Conservation (phyloP, 2,113 vertebrate species). For the Paracanthobrama guichenoti region DNA sequence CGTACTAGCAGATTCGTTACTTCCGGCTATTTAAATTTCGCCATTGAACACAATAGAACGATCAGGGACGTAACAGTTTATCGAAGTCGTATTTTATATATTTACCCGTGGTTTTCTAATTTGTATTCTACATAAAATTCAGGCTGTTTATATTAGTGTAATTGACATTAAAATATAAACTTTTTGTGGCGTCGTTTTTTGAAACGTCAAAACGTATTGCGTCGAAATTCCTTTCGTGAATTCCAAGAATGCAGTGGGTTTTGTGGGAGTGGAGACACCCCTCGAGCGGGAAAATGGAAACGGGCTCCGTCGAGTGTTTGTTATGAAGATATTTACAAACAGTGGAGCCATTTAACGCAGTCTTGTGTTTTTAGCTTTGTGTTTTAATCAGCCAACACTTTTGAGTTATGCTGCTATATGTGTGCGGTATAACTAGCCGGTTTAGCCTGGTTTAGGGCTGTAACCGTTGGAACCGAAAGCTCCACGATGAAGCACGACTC, state of each 20-base stretch:
- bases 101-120: too few species aligned
- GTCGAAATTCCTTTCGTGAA: neutral
- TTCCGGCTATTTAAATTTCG: constrained; percentile 25
- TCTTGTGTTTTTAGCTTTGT: neutral
- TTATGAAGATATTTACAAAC: constrained; percentile 14
- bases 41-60: neutral
- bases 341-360: neutral
- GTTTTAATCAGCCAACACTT: neutral
- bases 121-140: neutral
- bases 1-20: constrained; percentile 59
- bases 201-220: neutral
- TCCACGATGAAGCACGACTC: constrained; percentile 42
- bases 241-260: neutral
- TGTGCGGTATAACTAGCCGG: neutral
- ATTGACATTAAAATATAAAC: too few species aligned
- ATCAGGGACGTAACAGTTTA: too few species aligned
- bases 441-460: neutral
- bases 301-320: neutral
- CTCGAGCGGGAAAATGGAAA: constrained; percentile 63
- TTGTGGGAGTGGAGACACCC: constrained; percentile 35
- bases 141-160: neutral
- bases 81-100: neutral
- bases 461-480: neutral
- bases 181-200: neutral
- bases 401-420: neutral